A percentile compares a stretch with the other conserved stretches of the same genome.
These are phyloP conservation scores for Cydia strobilella DNA, from an alignment of 1,140 invertebrate species.

Conservation along the genomic window DNA sequence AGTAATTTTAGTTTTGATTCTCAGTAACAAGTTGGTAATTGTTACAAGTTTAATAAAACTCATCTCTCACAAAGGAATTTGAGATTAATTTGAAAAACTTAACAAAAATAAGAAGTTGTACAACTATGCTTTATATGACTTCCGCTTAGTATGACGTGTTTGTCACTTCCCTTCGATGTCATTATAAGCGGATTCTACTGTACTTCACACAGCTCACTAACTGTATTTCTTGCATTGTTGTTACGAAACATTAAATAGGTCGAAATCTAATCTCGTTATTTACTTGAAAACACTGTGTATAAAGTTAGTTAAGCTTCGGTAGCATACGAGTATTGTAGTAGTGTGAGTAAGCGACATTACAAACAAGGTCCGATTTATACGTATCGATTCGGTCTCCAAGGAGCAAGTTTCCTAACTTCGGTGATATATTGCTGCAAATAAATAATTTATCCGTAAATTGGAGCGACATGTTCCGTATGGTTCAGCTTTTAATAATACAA, in stretches of 20 bases:
- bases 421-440: constrained; percentile 26
- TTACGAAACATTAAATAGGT: not conserved
- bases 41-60: too few species aligned
- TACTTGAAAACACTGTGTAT: constrained; percentile 9
- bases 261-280: not conserved
- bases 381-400: constrained; percentile 29
- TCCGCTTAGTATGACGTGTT: too few species aligned
- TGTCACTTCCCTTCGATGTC: too few species aligned
- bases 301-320: constrained; percentile 6
- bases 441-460: constrained; percentile 32
- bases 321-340: not conserved
- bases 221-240: not conserved
- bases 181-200: too few species aligned
- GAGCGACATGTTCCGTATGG: constrained; percentile 11
- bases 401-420: constrained; percentile 25
- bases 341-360: constrained; percentile 19
- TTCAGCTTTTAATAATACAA: constrained; percentile 49
- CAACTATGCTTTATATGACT: too few species aligned
- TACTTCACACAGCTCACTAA: not conserved
- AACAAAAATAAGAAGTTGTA: too few species aligned
- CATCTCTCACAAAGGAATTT: too few species aligned
- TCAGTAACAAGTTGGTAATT: too few species aligned
- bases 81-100: too few species aligned
- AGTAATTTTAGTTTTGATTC: too few species aligned
- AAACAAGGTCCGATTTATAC: constrained; percentile 25